Conservation (phyloP, 2,113 vertebrate species). For the Elanus axillaris region DNA sequence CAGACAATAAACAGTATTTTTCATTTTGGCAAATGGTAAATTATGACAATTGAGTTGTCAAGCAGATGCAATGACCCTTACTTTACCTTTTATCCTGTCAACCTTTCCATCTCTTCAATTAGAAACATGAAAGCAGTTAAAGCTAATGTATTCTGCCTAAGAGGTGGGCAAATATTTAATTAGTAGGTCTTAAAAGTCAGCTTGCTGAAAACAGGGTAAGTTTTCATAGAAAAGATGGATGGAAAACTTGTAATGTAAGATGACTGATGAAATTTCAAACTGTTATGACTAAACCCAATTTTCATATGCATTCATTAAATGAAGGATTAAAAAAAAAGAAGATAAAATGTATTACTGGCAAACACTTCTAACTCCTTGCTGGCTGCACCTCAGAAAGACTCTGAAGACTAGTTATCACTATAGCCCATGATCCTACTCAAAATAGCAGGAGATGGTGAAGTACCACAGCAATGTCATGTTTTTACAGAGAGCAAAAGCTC, state of each 20-base stretch:
- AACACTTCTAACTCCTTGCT: not conserved
- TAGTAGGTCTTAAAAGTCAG: not conserved
- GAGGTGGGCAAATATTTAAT: conserved; percentile 12
- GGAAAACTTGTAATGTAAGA: not conserved
- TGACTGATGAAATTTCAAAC: not conserved
- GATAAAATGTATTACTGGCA: not conserved
- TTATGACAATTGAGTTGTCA: not conserved
- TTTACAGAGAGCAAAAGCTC: not conserved
- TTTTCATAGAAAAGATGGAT: not conserved
- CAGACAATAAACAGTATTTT: not conserved
- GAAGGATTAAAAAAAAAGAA: not conserved
- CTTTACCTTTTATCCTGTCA: not conserved
- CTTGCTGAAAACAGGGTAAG: not conserved
- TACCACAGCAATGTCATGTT: not conserved
- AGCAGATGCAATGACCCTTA: not conserved
- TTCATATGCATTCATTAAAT: not conserved
- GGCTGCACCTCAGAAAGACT: not conserved
- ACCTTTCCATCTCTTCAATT: not conserved
- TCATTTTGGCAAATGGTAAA: not conserved
- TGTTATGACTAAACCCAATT: not conserved
- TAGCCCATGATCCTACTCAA: not conserved
- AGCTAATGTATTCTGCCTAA: not conserved
- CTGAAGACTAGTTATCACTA: not conserved
- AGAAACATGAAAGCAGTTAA: not conserved
- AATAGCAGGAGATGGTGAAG: not conserved